Conservation (phyloP, 2,797 vertebrate genomes). For the Coccyzus lansbergi region DNA sequence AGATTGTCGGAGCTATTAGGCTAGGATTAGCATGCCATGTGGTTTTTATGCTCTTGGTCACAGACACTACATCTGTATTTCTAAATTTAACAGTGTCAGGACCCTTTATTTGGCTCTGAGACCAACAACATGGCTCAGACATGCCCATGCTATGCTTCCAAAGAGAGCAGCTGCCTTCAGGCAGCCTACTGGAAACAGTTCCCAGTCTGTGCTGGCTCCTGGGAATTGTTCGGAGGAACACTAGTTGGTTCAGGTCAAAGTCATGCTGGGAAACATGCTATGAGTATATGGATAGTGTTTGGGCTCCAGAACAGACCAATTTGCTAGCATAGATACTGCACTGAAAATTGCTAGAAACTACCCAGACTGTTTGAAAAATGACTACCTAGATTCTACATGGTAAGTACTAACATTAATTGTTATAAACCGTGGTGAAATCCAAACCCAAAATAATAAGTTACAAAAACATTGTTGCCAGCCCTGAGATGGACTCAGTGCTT, state of each 20-base stretch:
- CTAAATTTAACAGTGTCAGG: slow-evolving; percentile 40
- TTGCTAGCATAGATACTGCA: neutral
- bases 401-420: neutral
- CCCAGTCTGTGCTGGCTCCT: neutral
- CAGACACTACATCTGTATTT: neutral
- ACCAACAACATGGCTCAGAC: neutral
- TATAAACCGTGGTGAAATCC: neutral
- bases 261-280: neutral
- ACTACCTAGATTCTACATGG: neutral
- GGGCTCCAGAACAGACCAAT: neutral
- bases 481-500: neutral
- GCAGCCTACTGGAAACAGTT: neutral
- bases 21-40: neutral
- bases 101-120: neutral
- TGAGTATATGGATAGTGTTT: neutral
- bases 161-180: neutral
- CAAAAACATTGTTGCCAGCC: neutral
- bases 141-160: neutral
- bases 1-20: neutral
- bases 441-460: neutral
- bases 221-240: neutral
- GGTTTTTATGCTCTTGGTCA: neutral
- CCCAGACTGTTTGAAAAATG: rapidly evolving
- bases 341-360: neutral
- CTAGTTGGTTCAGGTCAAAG: neutral